Base-by-base conservation (phyloP, 2,113 vertebrate species). In the Capricornis sumatraensis region DNA sequence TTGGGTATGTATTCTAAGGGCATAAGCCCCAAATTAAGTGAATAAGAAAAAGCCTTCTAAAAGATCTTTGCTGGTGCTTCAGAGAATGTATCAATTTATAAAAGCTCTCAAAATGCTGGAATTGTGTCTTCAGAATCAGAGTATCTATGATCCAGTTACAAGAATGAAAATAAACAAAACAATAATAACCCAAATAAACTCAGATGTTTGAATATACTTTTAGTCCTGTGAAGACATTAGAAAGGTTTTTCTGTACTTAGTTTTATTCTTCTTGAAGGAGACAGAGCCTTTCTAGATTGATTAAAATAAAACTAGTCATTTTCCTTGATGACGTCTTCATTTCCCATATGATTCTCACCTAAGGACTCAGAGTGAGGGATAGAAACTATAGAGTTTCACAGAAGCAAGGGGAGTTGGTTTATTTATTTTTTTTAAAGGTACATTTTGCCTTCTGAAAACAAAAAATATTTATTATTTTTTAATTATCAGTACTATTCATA, bases 231-330 rank as follows among this genome's bases (percentile, higher is more conserved):
- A 92, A 96, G n/a, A 30, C 36, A 76, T 92, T 84, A 92, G 47
- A 90, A 94, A 40, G 3, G 28, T 58, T 90, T 91, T 91, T 21
- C 62, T n/a, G 62, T 16, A n/a, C 62, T 88, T 64, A 55, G 52
- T 78, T 87, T 79, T 86, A 53, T 78, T 88, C 7, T 87, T n/a
- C 15, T 87, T 92, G 17, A 92, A 93, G n/a, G 47, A 89, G 60
- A 13, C 9, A 84, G 33, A 92, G 19, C 74, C 25, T 78, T 92
- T 84, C 82, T 88, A 89, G 27, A 53, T 87, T 97, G 92, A 64
- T 90, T 81, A 83, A 93, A 93, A 92, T 78, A 96, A 95, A 95
- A 89, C 12, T 14, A 91, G 23, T 83, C 57, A 62, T 95, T 92
- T 43, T 88, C 17, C 84, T 92, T 82, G 19, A 97, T 30, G 43